Conservation (phyloP, 1,140 invertebrate genomes). For the Magallana angulata region DNA sequence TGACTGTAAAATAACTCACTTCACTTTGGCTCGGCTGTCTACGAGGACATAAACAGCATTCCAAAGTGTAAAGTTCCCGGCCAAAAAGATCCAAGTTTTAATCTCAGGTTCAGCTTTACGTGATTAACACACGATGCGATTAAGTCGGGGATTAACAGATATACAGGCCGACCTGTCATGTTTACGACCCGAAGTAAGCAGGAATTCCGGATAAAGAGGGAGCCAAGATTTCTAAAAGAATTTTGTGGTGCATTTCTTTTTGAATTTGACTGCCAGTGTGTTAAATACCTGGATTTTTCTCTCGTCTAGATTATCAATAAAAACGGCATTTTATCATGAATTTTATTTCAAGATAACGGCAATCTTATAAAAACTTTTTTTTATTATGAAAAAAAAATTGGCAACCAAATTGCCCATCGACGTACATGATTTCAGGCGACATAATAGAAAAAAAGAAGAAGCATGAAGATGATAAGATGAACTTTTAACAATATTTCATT, state of each 20-base stretch:
- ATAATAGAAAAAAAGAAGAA: neutral
- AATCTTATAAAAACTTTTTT: neutral
- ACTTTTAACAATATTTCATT: too few relatives aligned
- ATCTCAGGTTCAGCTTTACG: neutral
- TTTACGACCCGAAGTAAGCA: neutral
- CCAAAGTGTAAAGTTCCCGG: neutral
- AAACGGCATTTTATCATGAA: neutral
- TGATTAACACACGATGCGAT: neutral
- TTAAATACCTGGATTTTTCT: neutral
- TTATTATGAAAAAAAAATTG: neutral
- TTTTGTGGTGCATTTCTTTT: neutral
- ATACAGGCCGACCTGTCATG: neutral
- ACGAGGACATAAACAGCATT: neutral
- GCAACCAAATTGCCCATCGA: neutral
- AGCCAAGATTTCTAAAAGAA: neutral
- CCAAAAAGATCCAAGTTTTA: neutral
- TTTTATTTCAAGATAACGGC: neutral
- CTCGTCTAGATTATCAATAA: neutral
- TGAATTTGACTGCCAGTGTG: neutral
- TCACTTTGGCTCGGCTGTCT: slow-evolving; percentile 4
- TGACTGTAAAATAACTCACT: neutral
- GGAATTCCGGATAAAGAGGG: neutral
- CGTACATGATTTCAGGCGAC: neutral
- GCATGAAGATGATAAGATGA: too few relatives aligned
- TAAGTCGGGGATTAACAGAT: slow-evolving; percentile 4